These are phyloP conservation scores for Cyphomyrmex costatus DNA, from an alignment of 1,140 invertebrate species.

Conservation along the genomic window DNA sequence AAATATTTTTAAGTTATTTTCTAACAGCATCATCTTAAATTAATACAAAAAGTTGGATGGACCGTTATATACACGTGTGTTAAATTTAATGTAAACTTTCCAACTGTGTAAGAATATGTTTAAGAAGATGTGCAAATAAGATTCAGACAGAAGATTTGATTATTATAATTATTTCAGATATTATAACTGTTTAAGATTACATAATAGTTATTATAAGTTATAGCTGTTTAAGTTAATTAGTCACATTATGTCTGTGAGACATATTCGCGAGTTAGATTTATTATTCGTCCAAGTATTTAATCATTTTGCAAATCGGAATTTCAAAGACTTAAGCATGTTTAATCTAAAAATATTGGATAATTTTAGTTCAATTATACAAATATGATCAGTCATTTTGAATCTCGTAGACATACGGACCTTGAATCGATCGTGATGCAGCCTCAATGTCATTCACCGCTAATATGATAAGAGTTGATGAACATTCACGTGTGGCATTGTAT, in stretches of 20 bases:
- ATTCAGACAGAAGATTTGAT: background rate
- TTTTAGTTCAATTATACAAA: background rate
- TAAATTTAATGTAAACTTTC: too few relatives aligned
- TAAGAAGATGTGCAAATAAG: too few relatives aligned
- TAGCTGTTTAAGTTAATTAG: too few relatives aligned
- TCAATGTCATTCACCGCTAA: constrained; percentile 10
- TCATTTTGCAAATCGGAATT: background rate
- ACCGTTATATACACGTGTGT: too few relatives aligned
- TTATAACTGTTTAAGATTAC: background rate
- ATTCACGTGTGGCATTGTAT: constrained; percentile 39
- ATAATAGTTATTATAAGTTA: background rate
- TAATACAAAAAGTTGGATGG: too few relatives aligned
- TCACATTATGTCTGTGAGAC: too few relatives aligned
- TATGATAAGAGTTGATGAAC: constrained; percentile 61
- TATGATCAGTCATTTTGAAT: background rate
- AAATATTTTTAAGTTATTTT: too few relatives aligned
- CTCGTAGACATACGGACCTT: background rate
- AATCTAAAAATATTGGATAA: background rate
- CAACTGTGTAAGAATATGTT: too few relatives aligned
- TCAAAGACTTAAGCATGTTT: background rate
- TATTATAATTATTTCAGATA: background rate
- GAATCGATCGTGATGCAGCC: constrained; percentile 10
- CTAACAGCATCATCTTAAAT: too few relatives aligned
- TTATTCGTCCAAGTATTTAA: background rate
- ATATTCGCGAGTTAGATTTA: background rate